A percentile compares a stretch with the other conserved stretches of the same genome.
These are phyloP conservation scores for Tachina lurida DNA, from an alignment of 2,888 invertebrate species.

Conservation along the genomic window DNA sequence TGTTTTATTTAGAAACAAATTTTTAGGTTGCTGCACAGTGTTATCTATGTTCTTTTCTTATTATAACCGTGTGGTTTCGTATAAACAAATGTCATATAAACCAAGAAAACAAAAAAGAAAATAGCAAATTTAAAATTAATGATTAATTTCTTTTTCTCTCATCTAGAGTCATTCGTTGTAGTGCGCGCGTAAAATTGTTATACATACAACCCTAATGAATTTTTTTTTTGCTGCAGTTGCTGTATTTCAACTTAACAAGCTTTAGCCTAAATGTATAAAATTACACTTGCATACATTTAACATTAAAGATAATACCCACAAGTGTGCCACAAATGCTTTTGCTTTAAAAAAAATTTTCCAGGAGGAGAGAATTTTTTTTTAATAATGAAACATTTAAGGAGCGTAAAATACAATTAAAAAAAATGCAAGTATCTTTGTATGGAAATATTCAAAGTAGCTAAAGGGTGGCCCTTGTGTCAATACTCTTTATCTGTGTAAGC, in stretches of 20 bases:
- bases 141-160: constrained; percentile 1
- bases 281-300: constrained; percentile 63
- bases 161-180: background rate
- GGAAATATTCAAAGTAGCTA: constrained; percentile 40
- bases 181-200: background rate
- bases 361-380: background rate
- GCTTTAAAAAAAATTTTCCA: background rate
- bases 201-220: constrained; percentile 29
- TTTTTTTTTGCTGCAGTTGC: background rate
- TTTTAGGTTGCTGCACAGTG: too few species aligned
- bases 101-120: background rate
- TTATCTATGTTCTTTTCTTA: too few species aligned
- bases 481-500: background rate
- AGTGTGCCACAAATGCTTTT: constrained; percentile 66
- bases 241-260: constrained; percentile 5
- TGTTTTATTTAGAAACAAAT: too few species aligned
- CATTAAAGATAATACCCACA: constrained; percentile 70
- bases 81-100: too few species aligned
- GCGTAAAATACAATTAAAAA: background rate
- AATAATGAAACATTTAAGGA: constrained; percentile 7
- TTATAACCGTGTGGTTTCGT: too few species aligned
- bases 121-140: constrained; percentile 52
- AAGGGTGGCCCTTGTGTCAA: constrained; percentile 27
- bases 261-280: constrained; percentile 65
- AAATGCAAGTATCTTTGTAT: background rate